phyloP scores from a whole-genome alignment of 2,113 vertebrate genomes.

The Brachypodius melanocephalos region DNA sequence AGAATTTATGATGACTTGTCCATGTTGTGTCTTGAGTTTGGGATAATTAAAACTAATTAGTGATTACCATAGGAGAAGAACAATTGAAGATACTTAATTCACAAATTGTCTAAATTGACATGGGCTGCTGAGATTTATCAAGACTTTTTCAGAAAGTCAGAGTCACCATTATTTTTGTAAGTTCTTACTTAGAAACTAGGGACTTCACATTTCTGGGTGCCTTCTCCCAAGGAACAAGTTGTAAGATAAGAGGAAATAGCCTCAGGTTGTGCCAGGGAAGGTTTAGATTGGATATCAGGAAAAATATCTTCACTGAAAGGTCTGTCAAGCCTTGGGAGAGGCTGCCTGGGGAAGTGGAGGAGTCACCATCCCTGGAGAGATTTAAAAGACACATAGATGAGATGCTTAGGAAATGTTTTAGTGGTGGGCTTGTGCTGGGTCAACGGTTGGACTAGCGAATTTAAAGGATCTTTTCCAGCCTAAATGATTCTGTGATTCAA shows the following conservation, averaged over 20 bases:
- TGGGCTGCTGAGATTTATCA: background rate
- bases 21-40: background rate
- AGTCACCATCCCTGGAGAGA: background rate
- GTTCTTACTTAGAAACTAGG: background rate
- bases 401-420: background rate
- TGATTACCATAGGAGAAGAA: background rate
- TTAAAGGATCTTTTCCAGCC: background rate
- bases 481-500: background rate
- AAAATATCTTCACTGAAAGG: background rate
- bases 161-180: background rate
- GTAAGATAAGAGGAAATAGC: background rate
- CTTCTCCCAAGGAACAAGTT: background rate
- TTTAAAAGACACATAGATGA: background rate
- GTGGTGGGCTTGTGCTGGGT: background rate
- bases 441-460: background rate
- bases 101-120: background rate
- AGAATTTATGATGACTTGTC: background rate
- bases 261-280: background rate
- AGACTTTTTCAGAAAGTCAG: background rate
- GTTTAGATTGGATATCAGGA: background rate
- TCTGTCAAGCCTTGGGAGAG: background rate
- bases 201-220: background rate
- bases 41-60: background rate
- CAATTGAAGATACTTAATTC: background rate
- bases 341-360: background rate